phyloP scores from a whole-genome alignment of 2,888 invertebrate species.

The Axea sp. region DNA sequence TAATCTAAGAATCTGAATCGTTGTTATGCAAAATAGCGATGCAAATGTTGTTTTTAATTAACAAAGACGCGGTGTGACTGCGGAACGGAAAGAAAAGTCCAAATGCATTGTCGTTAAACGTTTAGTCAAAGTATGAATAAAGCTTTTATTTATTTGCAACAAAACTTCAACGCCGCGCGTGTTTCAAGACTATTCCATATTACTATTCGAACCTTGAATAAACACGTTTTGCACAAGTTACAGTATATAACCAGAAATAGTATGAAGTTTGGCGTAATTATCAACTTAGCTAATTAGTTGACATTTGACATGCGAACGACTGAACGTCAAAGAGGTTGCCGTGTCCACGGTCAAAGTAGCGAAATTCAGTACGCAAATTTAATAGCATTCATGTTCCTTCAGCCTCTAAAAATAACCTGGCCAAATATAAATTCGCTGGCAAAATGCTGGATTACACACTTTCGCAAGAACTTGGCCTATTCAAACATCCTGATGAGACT shows the following conservation, averaged over 20 bases:
- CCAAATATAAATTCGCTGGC: constrained; percentile 47
- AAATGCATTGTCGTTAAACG: too few species aligned
- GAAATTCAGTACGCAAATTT: constrained; percentile 41
- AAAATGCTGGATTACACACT: constrained; percentile 34
- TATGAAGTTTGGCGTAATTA: constrained; percentile 51
- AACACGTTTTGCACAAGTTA: constrained; percentile 43
- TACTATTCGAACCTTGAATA: constrained; percentile 38
- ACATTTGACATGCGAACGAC: constrained; percentile 54
- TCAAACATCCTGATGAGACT: background rate
- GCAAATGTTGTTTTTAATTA: too few species aligned
- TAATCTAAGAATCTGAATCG: too few species aligned
- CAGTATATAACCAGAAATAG: constrained; percentile 41
- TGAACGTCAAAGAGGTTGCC: constrained; percentile 48
- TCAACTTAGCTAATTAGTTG: constrained; percentile 60
- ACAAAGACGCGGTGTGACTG: too few species aligned
- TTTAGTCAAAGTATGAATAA: too few species aligned
- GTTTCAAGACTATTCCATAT: constrained; percentile 41
- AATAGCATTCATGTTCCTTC: constrained; percentile 43
- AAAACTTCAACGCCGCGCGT: background rate
- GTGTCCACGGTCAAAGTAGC: constrained; percentile 47
- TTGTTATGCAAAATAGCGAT: too few species aligned
- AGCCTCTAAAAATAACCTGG: constrained; percentile 28
- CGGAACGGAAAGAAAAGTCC: too few species aligned
- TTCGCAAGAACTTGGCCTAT: constrained; percentile 5
- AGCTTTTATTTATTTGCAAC: too few species aligned